Conservation (phyloP, 2,113 vertebrate genomes). For the Aspidoscelis tigris region DNA sequence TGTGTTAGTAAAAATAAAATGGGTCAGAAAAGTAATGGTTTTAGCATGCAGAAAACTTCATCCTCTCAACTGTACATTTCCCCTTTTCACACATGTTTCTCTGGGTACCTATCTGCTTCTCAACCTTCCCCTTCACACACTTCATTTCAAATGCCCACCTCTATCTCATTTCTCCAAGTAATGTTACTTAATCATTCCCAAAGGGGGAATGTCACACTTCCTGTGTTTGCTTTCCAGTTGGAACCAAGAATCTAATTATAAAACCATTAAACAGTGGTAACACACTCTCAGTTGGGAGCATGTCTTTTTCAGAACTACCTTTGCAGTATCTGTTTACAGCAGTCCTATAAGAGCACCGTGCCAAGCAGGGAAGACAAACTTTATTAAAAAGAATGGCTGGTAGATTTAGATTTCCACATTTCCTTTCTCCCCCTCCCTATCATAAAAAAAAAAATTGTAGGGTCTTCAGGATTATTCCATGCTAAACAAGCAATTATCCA, state of each 20-base stretch:
- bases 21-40: slow-evolving; percentile 29
- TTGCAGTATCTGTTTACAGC: slow-evolving; percentile 52
- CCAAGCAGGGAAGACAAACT: slow-evolving; percentile 14
- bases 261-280: slow-evolving; percentile 71
- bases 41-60: slow-evolving; percentile 51
- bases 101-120: slow-evolving; percentile 7
- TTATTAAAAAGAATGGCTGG: slow-evolving; percentile 13
- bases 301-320: slow-evolving; percentile 45
- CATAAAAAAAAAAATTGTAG: neutral
- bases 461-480: neutral
- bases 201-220: slow-evolving; percentile 60
- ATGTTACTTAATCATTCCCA: slow-evolving; percentile 60
- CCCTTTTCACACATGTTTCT: slow-evolving; percentile 29
- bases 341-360: slow-evolving; percentile 2
- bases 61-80: neutral
- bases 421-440: too few species aligned
- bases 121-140: slow-evolving; percentile 23
- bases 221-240: slow-evolving; percentile 63
- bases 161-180: slow-evolving; percentile 39
- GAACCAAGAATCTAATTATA: slow-evolving; percentile 75
- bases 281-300: slow-evolving; percentile 51
- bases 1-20: slow-evolving; percentile 65
- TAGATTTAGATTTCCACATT: neutral
- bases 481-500: neutral
- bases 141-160: slow-evolving; percentile 13